Base-by-base conservation (phyloP, 2,888 invertebrate species). In the Teleiodes luculella region DNA sequence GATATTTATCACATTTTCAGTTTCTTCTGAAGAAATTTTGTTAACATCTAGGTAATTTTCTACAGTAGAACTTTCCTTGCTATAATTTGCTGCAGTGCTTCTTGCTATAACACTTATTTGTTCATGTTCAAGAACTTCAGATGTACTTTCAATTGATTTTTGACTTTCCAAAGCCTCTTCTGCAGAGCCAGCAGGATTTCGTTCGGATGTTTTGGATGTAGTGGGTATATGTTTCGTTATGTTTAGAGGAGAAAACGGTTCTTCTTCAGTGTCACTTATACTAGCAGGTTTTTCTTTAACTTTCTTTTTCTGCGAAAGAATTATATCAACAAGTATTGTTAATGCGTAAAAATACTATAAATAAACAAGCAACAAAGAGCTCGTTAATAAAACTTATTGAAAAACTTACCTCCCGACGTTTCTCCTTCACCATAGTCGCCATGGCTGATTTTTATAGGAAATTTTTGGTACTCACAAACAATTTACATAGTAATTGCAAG, bases 391-490 rank as follows among this genome's bases (percentile, higher is more conserved):
- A 52, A 14, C 10, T 18, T 46, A 14, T 1, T 18, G 24, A 50
- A 20, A 48, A 37, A 67, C 72, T 56, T 76, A 87, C 87, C 66
- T 81, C 78, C 59, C 68, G 74, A 20, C 74, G 75, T 72, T 86
- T 86, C 60, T 85, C 86, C 65, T 85, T 88, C 10, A 83, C 64
- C 79, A 87, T 78, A 45, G 86, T 83, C 59, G 87, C 86, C 87
- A 87, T 87, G 52, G 50, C 55, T 41, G 39, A 18, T 11, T 28
- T 13, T 46, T 11, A 24, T 4, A 5, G 7, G 41, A 5, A 28
- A 7, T 24, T 0, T 28, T 6, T n/a, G 24, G 7, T n/a, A 7
- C n/a, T 28, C 28, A n/a, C 7, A 43, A 10, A 24, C 24, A 24
- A 43, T 43, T 33, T 43, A 7, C 6, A 28, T 28, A 28, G 14